phyloP scores from a whole-genome alignment of 92 coral and sea anemone species.

The Phymanthus crucifer region DNA sequence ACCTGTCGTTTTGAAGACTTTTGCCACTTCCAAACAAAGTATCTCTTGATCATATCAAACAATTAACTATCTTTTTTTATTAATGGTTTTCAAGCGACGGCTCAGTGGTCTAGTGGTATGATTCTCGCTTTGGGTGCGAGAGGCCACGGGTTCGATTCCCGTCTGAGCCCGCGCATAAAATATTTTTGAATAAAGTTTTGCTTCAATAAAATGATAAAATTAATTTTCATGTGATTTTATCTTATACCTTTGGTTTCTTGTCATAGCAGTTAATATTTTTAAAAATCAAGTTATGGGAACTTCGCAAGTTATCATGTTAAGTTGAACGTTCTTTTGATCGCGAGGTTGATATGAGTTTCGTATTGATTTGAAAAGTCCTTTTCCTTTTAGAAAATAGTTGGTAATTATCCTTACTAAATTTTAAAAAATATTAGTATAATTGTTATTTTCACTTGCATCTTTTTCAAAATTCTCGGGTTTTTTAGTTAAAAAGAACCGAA shows the following conservation, averaged over 20 bases:
- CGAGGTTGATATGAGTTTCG: no score
- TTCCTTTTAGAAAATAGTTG: no score
- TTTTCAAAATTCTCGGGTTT: not conserved
- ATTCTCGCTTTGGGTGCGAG: slow-evolving; percentile 78
- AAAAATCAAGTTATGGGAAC: no score
- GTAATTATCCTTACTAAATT: no score
- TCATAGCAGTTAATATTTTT: not conserved
- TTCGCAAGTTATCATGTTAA: no score
- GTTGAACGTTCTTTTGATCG: no score
- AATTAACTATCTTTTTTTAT: not conserved
- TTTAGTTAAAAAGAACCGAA: not conserved
- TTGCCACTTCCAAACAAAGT: not conserved
- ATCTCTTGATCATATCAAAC: not conserved
- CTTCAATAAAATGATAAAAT: not conserved
- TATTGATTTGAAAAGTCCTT: no score
- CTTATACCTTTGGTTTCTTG: not conserved
- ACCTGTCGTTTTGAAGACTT: not conserved
- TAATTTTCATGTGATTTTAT: not conserved
- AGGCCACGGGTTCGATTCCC: slow-evolving; percentile 73
- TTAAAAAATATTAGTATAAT: no score
- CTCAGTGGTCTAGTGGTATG: slow-evolving; percentile 76
- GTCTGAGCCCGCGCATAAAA: slow-evolving; percentile 11
- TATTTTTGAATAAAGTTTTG: not conserved
- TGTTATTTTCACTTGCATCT: no score
- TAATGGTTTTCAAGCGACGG: not conserved